Evolutionary conservation across 2,113 vertebrate genomes (phyloP).

Genomic region (Rousettus leschenaultii): DNA sequence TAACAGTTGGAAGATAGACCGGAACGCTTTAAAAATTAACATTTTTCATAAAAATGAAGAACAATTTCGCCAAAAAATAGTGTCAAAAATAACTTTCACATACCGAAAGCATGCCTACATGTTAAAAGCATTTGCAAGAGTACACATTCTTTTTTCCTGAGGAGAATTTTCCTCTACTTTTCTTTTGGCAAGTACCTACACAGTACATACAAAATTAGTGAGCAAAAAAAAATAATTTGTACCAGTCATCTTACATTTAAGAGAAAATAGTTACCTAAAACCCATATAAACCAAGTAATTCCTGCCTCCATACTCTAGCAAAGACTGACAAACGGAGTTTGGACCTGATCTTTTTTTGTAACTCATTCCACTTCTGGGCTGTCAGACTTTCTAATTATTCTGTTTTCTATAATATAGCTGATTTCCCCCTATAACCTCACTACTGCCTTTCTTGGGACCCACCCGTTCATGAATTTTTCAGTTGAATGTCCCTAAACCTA

Average conservation of each 20-base stretch:
- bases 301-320: not conserved
- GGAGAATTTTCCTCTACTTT: conserved; percentile 47
- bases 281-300: not conserved
- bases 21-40: conserved; percentile 71
- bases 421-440: not conserved
- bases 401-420: not conserved
- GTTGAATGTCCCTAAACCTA: not conserved
- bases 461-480: conserved; percentile 3
- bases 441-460: not conserved
- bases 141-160: not conserved
- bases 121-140: conserved; percentile 59
- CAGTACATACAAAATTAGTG: conserved; percentile 14
- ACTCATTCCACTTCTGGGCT: not conserved
- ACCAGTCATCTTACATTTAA: conserved; percentile 49
- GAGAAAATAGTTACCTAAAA: conserved; percentile 41
- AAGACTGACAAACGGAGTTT: not conserved
- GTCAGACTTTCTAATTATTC: not conserved
- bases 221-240: conserved; percentile 48
- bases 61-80: conserved; percentile 74
- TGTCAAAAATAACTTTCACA: conserved; percentile 69
- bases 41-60: conserved; percentile 75
- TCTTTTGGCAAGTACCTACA: conserved; percentile 48
- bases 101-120: conserved; percentile 61
- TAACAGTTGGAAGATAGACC: conserved; percentile 75
- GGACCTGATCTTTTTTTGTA: not conserved